These are phyloP conservation scores for Catocala nupta DNA, from an alignment of 2,888 invertebrate species.

Conservation along the genomic window DNA sequence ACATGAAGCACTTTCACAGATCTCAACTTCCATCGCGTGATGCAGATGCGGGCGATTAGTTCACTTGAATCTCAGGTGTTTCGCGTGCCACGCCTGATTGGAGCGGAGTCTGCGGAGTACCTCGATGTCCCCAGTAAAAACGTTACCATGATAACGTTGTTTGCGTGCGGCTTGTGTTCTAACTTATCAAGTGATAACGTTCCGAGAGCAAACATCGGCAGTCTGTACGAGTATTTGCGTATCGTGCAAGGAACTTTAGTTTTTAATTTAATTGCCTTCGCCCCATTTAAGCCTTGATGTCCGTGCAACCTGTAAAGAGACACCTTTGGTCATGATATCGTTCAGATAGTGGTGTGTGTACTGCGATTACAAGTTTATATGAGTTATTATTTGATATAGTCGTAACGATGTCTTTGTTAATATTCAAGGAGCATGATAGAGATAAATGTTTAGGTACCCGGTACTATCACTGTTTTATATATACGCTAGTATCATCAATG, in stretches of 20 bases:
- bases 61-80: constrained; percentile 61
- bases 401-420: constrained; percentile 25
- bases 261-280: constrained; percentile 72
- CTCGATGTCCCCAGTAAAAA: constrained; percentile 73
- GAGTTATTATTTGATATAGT: constrained; percentile 45
- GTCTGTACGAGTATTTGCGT: constrained; percentile 82
- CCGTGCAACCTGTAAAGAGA: constrained; percentile 75
- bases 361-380: constrained; percentile 36
- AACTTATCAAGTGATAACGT: constrained; percentile 86
- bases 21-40: constrained; percentile 59
- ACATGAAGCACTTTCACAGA: constrained; percentile 54
- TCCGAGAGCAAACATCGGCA: constrained; percentile 81
- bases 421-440: constrained; percentile 40
- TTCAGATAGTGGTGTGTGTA: constrained; percentile 58
- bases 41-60: constrained; percentile 12
- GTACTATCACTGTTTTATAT: constrained; percentile 22
- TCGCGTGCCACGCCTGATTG: constrained; percentile 62
- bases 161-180: constrained; percentile 83
- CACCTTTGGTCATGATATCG: constrained; percentile 62
- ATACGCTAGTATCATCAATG: constrained; percentile 4
- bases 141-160: constrained; percentile 84
- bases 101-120: constrained; percentile 72
- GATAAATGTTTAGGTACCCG: constrained; percentile 31
- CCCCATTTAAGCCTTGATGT: constrained; percentile 63
- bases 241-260: constrained; percentile 78